phyloP scores from a whole-genome alignment of 2,113 vertebrate species.

The Corapipo altera region DNA sequence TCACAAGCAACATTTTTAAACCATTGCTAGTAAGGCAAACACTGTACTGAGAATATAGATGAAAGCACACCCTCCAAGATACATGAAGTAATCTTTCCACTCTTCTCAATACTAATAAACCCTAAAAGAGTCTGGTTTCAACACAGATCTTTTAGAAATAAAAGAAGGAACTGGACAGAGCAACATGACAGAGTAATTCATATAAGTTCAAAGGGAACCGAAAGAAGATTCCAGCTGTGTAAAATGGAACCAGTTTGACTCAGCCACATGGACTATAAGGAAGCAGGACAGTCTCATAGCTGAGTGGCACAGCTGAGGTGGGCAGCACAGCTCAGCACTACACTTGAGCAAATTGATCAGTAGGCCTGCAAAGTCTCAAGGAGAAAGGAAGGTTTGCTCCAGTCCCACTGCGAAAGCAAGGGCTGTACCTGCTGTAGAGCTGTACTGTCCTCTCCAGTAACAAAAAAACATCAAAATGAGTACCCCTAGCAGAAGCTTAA shows the following conservation, averaged over 20 bases:
- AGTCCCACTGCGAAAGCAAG: neutral
- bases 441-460: neutral
- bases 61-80: neutral
- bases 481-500: neutral
- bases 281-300: neutral
- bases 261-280: fast-evolving
- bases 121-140: neutral
- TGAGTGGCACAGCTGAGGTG: neutral
- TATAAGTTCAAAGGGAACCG: neutral
- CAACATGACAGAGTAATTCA: neutral
- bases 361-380: neutral
- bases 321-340: neutral
- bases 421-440: neutral
- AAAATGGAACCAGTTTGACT: neutral
- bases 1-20: neutral
- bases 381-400: neutral
- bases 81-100: neutral
- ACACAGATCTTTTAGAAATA: neutral
- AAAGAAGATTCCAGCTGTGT: neutral
- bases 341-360: neutral
- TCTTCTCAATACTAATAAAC: neutral
- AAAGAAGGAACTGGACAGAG: neutral
- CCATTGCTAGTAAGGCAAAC: neutral
- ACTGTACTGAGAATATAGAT: neutral
- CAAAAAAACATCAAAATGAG: neutral